Evolutionary conservation across 2,797 vertebrate genomes (phyloP).

Genomic region (Adelosebastes latens): DNA sequence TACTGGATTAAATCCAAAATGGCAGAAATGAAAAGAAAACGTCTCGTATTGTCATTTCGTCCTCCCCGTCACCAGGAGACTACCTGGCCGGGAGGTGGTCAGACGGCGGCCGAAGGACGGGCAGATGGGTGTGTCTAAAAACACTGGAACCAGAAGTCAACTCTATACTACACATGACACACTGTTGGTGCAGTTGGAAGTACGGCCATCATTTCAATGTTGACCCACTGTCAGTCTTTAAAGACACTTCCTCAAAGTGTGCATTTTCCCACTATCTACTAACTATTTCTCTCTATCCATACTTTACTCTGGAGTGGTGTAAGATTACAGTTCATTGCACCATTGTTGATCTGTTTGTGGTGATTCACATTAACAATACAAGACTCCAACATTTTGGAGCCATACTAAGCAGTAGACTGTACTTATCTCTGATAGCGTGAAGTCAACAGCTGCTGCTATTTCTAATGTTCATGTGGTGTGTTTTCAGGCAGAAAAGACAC

Average conservation of each 20-base stretch:
- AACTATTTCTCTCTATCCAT: background rate
- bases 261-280: background rate
- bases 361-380: constrained; percentile 11
- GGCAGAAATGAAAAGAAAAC: too few species aligned
- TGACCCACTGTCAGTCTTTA: background rate
- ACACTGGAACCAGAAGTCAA: too few species aligned
- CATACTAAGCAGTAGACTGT: constrained; percentile 29
- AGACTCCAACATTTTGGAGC: background rate
- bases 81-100: too few species aligned
- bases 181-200: background rate
- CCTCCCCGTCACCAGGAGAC: too few species aligned
- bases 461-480: constrained; percentile 60
- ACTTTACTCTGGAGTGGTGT: background rate
- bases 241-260: background rate
- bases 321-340: background rate
- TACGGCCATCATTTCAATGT: background rate
- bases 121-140: too few species aligned
- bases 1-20: too few species aligned
- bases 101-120: too few species aligned
- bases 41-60: too few species aligned
- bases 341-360: background rate
- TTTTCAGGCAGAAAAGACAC: constrained; percentile 60
- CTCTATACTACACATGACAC: background rate
- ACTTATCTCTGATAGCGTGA: constrained; percentile 46
- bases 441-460: constrained; percentile 66